phyloP scores from a whole-genome alignment of 2,113 vertebrate species.

The mouse (Mus musculus) region DNA sequence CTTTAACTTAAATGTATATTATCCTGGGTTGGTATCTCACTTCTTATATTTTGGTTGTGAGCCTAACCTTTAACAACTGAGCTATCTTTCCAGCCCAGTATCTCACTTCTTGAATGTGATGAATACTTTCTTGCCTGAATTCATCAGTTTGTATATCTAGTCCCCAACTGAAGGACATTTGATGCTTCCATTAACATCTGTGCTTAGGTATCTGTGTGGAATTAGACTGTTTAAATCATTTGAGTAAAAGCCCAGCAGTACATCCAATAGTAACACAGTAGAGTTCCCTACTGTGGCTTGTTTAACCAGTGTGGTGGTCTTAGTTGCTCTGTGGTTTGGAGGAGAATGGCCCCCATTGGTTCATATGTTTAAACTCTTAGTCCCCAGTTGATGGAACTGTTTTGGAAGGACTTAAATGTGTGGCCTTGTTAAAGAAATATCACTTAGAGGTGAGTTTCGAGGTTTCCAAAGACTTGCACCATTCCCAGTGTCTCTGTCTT shows the following conservation, averaged over 20 bases:
- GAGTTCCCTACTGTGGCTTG: background rate
- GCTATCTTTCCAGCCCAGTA: no score
- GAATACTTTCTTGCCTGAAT: background rate
- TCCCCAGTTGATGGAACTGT: background rate
- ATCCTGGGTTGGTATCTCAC: background rate
- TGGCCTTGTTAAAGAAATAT: background rate
- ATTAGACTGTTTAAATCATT: background rate
- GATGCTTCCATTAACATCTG: background rate
- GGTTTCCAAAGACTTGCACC: background rate
- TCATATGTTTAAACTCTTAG: background rate
- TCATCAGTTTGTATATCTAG: background rate
- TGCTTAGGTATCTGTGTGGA: background rate
- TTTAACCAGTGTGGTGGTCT: background rate
- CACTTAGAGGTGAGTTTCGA: background rate
- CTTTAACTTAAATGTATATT: background rate
- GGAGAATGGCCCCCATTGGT: background rate
- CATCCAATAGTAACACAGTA: background rate
- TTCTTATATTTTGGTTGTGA: no score
- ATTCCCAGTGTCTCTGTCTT: background rate
- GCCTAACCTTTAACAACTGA: no score
- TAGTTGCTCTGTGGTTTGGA: background rate
- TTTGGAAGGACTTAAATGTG: background rate
- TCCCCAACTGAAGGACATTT: background rate
- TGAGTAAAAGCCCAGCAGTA: background rate
- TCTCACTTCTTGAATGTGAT: background rate